Percentiles rank a stretch among this genome's conserved stretches.
Conservation (phyloP, 2,113 vertebrate species). For the Sus scrofa region T2T-Sscrofa CM000820.6:26200501-26201000, state of each 20-base stretch:
- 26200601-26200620: background rate
- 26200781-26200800: background rate
- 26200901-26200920: constrained; percentile 27
- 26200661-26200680: background rate
- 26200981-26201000: background rate
- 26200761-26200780: background rate
- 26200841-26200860: background rate
- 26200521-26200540: background rate
- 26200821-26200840: background rate
- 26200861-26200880: background rate
- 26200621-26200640: background rate
- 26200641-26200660: background rate
- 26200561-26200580: background rate
- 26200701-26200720: background rate
- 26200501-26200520: background rate
- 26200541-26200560: background rate
- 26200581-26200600: background rate
- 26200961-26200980: constrained; percentile 3
- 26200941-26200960: background rate
- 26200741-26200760: background rate
- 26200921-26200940: constrained; percentile 19
- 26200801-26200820: background rate
- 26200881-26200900: background rate
- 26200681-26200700: background rate
- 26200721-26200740: constrained; percentile 14